A percentile compares a stretch with the other conserved stretches of the same genome.
Conservation (phyloP, 2,888 invertebrate genomes). For the Pimpla rufipes region DNA sequence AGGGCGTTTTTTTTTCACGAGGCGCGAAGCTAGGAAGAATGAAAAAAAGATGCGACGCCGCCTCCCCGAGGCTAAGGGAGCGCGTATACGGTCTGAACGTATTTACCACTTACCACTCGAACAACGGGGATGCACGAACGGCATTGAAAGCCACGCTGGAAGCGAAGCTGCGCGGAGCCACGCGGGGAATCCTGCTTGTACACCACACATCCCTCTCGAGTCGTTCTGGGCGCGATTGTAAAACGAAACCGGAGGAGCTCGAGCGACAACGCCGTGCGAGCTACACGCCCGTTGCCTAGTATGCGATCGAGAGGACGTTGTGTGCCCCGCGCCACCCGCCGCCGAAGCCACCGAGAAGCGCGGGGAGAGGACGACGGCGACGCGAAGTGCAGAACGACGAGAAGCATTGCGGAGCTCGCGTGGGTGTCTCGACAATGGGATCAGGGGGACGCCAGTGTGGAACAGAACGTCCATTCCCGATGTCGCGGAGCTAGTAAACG, state of each 20-base stretch:
- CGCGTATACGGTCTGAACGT: conserved; percentile 26
- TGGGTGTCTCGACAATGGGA: conserved; percentile 36
- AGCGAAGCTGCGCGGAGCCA: background rate
- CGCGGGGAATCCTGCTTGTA: conserved; percentile 1
- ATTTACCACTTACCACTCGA: conserved; percentile 28
- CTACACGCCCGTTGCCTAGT: background rate
- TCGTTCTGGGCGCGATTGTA: conserved; percentile 25
- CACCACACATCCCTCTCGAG: background rate
- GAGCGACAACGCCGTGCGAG: conserved; percentile 9
- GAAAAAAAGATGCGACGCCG: conserved; percentile 12
- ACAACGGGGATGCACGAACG: background rate
- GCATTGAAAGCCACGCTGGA: background rate
- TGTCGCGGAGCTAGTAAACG: conserved; percentile 43
- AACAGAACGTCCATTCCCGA: conserved; percentile 35
- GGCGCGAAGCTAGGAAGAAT: background rate
- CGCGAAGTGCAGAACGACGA: conserved; percentile 19
- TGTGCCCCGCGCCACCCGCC: conserved; percentile 6
- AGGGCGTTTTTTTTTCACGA: conserved; percentile 16
- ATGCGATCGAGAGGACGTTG: conserved; percentile 34
- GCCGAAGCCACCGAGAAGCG: background rate
- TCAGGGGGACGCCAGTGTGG: conserved; percentile 5
- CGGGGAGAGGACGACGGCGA: background rate
- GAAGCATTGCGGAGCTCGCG: conserved; percentile 35
- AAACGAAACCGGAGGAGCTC: conserved; percentile 21
- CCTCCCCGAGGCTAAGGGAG: conserved; percentile 9